Evolutionary conservation across 1,140 invertebrate species (phyloP).

Genomic region (Zaprionus davidi): DNA sequence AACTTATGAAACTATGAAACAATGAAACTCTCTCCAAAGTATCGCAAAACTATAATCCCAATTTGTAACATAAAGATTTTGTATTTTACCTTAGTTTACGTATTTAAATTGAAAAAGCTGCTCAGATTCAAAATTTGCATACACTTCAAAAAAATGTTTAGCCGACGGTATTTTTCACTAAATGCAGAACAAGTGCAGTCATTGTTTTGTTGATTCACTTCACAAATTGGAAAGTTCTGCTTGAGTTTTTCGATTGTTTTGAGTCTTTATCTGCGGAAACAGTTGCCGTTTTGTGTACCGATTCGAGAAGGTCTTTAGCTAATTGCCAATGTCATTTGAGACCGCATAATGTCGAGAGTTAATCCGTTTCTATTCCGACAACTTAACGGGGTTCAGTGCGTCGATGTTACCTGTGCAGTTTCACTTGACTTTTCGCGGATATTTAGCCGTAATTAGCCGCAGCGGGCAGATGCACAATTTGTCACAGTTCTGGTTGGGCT

Average conservation of each 20-base stretch:
- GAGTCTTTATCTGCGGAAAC: slow-evolving; percentile 30
- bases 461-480: slow-evolving; percentile 40
- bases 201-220: slow-evolving; percentile 23
- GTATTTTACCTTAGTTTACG: slow-evolving; percentile 12
- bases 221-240: slow-evolving; percentile 41
- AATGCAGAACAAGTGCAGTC: slow-evolving; percentile 19
- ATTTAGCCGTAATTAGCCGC: slow-evolving; percentile 52
- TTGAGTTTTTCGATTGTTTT: slow-evolving; percentile 5
- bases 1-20: too few species aligned
- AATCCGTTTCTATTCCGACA: slow-evolving; percentile 61
- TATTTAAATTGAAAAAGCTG: neutral
- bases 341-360: slow-evolving; percentile 42
- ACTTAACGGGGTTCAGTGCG: slow-evolving; percentile 21
- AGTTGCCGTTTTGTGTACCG: slow-evolving; percentile 8
- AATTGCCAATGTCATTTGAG: slow-evolving; percentile 28
- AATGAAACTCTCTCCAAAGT: too few species aligned
- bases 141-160: slow-evolving; percentile 50
- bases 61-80: too few species aligned
- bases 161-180: slow-evolving; percentile 54
- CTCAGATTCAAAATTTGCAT: slow-evolving; percentile 3
- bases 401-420: slow-evolving; percentile 40
- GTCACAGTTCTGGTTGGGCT: slow-evolving; percentile 47
- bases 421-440: slow-evolving; percentile 44
- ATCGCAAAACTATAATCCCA: too few species aligned
- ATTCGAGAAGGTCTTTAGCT: slow-evolving; percentile 28